A percentile compares a stretch with the other conserved stretches of the same genome.
phyloP scores from a whole-genome alignment of 1,140 invertebrate species.

The Amphibalanus amphitrite region DNA sequence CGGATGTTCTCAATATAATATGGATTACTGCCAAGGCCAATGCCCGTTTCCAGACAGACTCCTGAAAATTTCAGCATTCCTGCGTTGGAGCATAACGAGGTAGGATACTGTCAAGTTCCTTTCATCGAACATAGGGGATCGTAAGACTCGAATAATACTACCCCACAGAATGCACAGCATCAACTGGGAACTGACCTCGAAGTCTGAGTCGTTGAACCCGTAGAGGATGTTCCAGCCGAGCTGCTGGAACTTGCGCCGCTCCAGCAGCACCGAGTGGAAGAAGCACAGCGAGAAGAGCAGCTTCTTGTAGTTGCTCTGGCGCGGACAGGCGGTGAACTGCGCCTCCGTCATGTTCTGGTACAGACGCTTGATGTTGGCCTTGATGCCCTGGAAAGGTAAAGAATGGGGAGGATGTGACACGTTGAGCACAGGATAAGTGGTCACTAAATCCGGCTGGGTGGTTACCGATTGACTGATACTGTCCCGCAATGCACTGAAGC shows the following conservation, averaged over 20 bases:
- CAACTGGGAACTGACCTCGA: conserved; percentile 40
- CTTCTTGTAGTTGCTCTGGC: not conserved
- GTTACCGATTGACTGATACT: conserved; percentile 3
- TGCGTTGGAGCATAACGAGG: too few species aligned
- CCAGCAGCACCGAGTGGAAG: conserved; percentile 51
- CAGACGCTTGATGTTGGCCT: conserved; percentile 30
- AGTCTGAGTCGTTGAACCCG: conserved; percentile 89
- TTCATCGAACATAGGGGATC: too few species aligned
- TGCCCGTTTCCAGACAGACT: too few species aligned
- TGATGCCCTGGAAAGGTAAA: conserved; percentile 27
- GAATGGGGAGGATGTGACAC: too few species aligned
- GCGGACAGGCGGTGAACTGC: not conserved
- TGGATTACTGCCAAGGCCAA: too few species aligned
- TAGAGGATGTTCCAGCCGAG: conserved; percentile 91
- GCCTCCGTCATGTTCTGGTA: not conserved
- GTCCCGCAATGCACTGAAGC: conserved; percentile 24
- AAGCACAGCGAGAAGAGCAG: conserved; percentile 35
- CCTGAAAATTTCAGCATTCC: too few species aligned
- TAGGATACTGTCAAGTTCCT: too few species aligned
- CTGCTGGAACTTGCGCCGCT: conserved; percentile 76
- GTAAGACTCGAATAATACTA: too few species aligned
- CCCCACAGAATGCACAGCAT: too few species aligned
- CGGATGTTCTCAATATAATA: not conserved
- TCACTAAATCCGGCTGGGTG: conserved; percentile 13
- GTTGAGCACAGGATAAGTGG: not conserved